Base-by-base conservation (phyloP, 2,797 vertebrate genomes). In the Hoplostethus atlanticus region DNA sequence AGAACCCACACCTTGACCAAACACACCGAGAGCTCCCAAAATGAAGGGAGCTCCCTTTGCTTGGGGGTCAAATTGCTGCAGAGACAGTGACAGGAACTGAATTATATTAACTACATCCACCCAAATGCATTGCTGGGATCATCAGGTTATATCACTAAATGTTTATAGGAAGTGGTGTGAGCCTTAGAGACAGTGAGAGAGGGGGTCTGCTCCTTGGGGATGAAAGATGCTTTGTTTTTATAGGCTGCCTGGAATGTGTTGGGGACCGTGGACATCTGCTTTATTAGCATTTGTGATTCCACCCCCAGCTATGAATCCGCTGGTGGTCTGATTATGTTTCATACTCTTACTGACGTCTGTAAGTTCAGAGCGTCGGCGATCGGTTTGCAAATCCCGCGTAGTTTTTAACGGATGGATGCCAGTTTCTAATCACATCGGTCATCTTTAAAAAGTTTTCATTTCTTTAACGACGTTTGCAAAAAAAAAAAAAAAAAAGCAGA, bases 261-360 rank as follows among this genome's bases (percentile, higher is more conserved):
- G 84, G 87, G 80, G 81, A 90, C 86, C 77, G 88, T 62, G 88
- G 92, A 94, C 95, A 94, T 95, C 93, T 95, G 92, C 90, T 92
- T 91, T 89, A 94, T 95, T 95, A 94, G 91, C 94, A 94, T 95
- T 89, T 79, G 87, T 87, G 91, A 90, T 86, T 86, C 84, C 73
- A 79, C 90, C 90, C 89, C 84, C 87, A 85, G 79, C 92, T 83
- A 84, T 91, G 85, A 80, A 91, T 89, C 91, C 84, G 88, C 91
- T 92, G 93, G 93, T 92, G 93, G 92, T 90, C 93, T 92, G 89
- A 93, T 92, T 87, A 85, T 74, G 83, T 73, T 73, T 80, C 83
- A 69, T 73, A 82, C 69, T 72, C 58, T 79, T 60, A 57, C 71
- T 75, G 83, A 78, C 82, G 87, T 80, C 77, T 84, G 78, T 66